phyloP scores from a whole-genome alignment of 2,888 invertebrate species.

The Nemotelus nigrinus region DNA sequence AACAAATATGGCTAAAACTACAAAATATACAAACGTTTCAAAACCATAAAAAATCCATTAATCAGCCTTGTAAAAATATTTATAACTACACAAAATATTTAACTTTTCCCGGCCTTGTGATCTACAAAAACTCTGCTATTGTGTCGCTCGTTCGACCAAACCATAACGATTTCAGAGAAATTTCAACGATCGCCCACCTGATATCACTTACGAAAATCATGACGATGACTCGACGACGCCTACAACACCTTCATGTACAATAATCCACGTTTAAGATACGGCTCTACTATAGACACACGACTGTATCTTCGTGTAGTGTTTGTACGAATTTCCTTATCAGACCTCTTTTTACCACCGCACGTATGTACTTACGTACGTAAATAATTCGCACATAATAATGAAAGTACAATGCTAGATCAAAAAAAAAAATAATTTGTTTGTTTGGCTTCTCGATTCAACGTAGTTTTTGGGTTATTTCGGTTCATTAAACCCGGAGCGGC shows the following conservation, averaged over 20 bases:
- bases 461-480: conserved; percentile 34
- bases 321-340: conserved; percentile 27
- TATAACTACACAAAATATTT: too few species aligned
- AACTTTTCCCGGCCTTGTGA: too few species aligned
- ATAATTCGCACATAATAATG: neutral
- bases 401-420: conserved; percentile 1
- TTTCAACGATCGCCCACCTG: conserved; percentile 25
- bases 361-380: too few species aligned
- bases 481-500: conserved; percentile 14
- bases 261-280: neutral
- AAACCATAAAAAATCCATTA: too few species aligned
- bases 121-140: too few species aligned
- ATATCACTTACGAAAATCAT: neutral
- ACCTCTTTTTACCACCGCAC: too few species aligned
- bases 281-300: neutral
- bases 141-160: neutral
- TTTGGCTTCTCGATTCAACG: conserved; percentile 15
- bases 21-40: too few species aligned
- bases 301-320: neutral
- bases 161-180: conserved; percentile 19
- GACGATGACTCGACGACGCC: conserved; percentile 20
- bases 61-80: too few species aligned
- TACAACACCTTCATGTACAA: neutral
- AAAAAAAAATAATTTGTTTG: neutral
- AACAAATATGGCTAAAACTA: too few species aligned